Evolutionary conservation across 2,888 invertebrate species (phyloP), one percentile per base, ranked within the genome.

Genomic region (Cryptus armator): DNA sequence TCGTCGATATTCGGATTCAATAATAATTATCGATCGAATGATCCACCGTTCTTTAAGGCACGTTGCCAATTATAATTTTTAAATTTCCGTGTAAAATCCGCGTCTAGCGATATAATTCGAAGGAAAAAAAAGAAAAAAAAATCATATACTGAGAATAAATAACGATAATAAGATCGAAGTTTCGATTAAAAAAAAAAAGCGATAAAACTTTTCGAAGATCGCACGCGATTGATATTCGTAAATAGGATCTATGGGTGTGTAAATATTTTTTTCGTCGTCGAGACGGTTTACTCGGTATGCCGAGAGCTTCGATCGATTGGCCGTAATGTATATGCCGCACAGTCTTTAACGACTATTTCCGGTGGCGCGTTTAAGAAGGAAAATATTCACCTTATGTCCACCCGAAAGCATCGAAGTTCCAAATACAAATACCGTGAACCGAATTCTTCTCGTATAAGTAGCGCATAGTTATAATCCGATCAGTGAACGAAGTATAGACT

Each of bases 201-300:
- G 16, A 7, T 9, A 19, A 16, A 16, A 6, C 16, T 12, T 37
- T 64, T 66, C 43, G 43, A 24, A 19, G 24, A 46, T 59, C 59
- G 71, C 46, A 80, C 71, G 74, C 66, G 66, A 67, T 76, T 71
- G 48, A 37, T 62, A 76, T 80, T 84, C 80, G 76, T 76, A 71
- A 74, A 76, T 76, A 84, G 24, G 64, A 59, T 32, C 71, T 59
- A 67, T 80, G 70, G 64, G 66, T 84, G 75, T 84, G 84, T 80
- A 80, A 71, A 80, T 84, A 84, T 80, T 71, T 76, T 70, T 71
- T 62, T 37, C 37, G 46, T 48, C 66, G 51, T 75, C 37, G 64
- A 56, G 59, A 66, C 80, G 53, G 75, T 75, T 53, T 5, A 24
- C 19, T 66, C 43, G 51, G 9, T 24, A 6, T 59, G 14, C 46